These are phyloP conservation scores for Astur gentilis DNA, from an alignment of 2,113 vertebrate genomes.

Conservation along the genomic window DNA sequence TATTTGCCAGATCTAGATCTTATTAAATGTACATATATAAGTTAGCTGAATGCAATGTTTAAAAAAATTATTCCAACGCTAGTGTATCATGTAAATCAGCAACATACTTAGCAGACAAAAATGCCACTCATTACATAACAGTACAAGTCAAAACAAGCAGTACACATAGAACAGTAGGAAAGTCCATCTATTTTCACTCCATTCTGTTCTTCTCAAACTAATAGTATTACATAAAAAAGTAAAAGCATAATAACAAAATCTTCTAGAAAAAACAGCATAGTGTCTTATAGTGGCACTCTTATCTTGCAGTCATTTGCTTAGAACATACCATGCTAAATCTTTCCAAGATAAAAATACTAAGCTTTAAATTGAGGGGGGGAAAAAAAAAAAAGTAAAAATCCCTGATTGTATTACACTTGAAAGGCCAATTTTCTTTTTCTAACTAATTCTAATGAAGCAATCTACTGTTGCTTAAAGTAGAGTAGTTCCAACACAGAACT, in stretches of 20 bases:
- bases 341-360: background rate
- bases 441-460: background rate
- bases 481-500: background rate
- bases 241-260: slow-evolving; percentile 1
- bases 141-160: background rate
- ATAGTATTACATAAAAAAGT: background rate
- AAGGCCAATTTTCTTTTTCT: background rate
- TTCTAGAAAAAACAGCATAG: slow-evolving; percentile 9
- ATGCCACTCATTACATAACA: background rate
- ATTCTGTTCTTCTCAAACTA: background rate
- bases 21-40: background rate
- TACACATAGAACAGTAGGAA: background rate
- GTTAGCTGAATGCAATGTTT: background rate
- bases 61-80: background rate
- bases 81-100: background rate
- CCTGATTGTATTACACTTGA: background rate
- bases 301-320: slow-evolving; percentile 7
- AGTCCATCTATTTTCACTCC: background rate
- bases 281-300: background rate
- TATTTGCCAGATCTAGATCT: slow-evolving; percentile 34
- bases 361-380: background rate
- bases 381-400: background rate
- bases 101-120: background rate
- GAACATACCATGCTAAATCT: background rate
- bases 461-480: background rate